Evolutionary conservation across 2,888 invertebrate species (phyloP).

Genomic region (Mythimna albipuncta): DNA sequence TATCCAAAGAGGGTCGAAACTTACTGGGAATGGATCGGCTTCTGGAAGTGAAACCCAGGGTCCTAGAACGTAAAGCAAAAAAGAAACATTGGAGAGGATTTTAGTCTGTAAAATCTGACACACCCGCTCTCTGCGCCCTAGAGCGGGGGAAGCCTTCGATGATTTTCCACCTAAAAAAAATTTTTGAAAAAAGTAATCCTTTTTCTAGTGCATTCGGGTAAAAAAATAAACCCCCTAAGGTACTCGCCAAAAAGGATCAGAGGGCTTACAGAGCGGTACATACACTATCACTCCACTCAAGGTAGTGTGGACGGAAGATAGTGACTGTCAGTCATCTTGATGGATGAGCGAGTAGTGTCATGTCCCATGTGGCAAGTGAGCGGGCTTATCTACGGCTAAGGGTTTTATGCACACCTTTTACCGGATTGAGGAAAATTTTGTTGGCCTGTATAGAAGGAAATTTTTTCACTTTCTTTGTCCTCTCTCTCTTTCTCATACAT

Average conservation of each 20-base stretch:
- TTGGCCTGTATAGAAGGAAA: not conserved
- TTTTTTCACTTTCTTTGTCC: too few species aligned
- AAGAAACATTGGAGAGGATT: too few species aligned
- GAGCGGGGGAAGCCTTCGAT: too few species aligned
- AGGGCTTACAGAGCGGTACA: slow-evolving; percentile 15
- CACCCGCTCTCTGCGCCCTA: too few species aligned
- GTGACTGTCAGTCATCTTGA: slow-evolving; percentile 52
- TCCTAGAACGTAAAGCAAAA: too few species aligned
- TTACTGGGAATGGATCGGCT: too few species aligned
- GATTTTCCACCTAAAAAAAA: too few species aligned
- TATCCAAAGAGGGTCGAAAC: too few species aligned
- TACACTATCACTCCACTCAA: slow-evolving; percentile 4
- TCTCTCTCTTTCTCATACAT: too few species aligned
- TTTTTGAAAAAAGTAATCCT: too few species aligned
- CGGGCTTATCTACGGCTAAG: slow-evolving; percentile 43
- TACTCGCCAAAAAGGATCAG: not conserved
- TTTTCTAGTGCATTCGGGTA: not conserved
- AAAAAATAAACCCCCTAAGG: not conserved
- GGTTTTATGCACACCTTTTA: slow-evolving; percentile 10
- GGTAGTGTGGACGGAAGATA: slow-evolving; percentile 9
- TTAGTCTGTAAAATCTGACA: too few species aligned
- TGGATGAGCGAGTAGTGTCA: slow-evolving; percentile 33
- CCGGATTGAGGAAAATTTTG: not conserved
- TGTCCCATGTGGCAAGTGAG: slow-evolving; percentile 34
- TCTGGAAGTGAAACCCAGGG: too few species aligned